Evolutionary conservation across 2,888 invertebrate genomes (phyloP).

Genomic region (Zonitis immaculata): DNA sequence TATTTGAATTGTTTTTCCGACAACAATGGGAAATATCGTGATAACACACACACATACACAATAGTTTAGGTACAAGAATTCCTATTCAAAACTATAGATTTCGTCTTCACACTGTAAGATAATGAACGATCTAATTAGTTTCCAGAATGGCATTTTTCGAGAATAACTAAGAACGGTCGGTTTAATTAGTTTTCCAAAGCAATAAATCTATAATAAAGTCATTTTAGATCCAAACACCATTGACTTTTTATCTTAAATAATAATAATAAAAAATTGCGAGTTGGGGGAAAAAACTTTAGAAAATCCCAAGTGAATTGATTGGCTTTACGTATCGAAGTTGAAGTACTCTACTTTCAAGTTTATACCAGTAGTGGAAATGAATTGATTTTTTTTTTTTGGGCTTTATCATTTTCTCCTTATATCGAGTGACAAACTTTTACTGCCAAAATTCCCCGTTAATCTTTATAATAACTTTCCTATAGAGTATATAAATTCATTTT

Average conservation of each 20-base stretch:
- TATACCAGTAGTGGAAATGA: constrained; percentile 27
- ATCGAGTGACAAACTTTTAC: no score
- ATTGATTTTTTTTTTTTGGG: no score
- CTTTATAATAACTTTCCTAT: no score
- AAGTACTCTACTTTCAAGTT: constrained; percentile 37
- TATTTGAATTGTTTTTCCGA: background rate
- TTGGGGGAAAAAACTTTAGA: constrained; percentile 31
- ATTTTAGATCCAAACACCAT: constrained; percentile 5
- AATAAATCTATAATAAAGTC: constrained; percentile 17
- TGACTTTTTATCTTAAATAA: constrained; percentile 14
- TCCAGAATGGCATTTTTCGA: background rate
- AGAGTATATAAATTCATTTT: no score
- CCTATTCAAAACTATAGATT: no score
- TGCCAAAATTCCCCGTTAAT: no score
- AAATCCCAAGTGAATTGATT: constrained; percentile 42
- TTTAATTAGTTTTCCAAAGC: background rate
- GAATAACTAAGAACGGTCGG: background rate
- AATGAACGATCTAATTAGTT: background rate
- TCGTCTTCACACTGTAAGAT: no score
- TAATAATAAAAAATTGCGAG: constrained; percentile 6
- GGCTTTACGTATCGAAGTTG: constrained; percentile 39
- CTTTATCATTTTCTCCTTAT: no score
- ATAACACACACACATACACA: no score
- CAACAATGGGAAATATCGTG: no score
- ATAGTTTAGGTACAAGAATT: no score